A percentile compares a stretch with the other conserved stretches of the same genome.
Conservation (phyloP, 2,113 vertebrate genomes). For the Heterocephalus glaber region DNA sequence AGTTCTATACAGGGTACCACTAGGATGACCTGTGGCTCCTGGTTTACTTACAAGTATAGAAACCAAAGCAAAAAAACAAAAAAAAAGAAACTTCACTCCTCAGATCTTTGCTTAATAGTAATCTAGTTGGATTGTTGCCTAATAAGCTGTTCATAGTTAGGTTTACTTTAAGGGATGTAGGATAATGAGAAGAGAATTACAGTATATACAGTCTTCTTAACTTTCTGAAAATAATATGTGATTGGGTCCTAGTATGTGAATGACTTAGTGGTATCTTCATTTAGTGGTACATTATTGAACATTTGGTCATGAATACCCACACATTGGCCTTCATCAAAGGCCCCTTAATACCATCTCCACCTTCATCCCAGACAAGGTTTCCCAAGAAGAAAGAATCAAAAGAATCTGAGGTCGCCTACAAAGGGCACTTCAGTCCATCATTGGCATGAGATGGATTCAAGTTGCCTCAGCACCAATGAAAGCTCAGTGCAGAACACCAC, state of each 20-base stretch:
- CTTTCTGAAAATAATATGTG: neutral
- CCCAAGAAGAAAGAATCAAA: neutral
- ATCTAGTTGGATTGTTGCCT: neutral
- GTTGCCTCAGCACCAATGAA: neutral
- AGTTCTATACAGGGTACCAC: neutral
- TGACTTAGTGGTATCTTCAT: neutral
- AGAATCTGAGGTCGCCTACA: neutral
- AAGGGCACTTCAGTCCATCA: neutral
- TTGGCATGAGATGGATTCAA: neutral
- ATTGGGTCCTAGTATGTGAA: neutral
- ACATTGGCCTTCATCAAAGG: neutral
- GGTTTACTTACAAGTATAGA: neutral
- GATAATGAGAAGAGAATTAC: neutral
- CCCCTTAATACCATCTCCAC: neutral
- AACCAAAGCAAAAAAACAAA: conserved; percentile 30
- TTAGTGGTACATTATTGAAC: neutral
- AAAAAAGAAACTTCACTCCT: neutral
- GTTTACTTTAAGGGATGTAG: conserved; percentile 24
- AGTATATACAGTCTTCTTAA: neutral
- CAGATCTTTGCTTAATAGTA: neutral
- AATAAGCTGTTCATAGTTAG: conserved; percentile 18
- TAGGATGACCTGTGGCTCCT: neutral
- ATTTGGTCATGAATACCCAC: neutral
- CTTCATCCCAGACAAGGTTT: neutral
- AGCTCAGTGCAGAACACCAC: neutral